Percentiles rank a stretch among this genome's conserved stretches.
Evolutionary conservation across 2,113 vertebrate species (phyloP).

Genomic region (Terrapene triunguis): DNA sequence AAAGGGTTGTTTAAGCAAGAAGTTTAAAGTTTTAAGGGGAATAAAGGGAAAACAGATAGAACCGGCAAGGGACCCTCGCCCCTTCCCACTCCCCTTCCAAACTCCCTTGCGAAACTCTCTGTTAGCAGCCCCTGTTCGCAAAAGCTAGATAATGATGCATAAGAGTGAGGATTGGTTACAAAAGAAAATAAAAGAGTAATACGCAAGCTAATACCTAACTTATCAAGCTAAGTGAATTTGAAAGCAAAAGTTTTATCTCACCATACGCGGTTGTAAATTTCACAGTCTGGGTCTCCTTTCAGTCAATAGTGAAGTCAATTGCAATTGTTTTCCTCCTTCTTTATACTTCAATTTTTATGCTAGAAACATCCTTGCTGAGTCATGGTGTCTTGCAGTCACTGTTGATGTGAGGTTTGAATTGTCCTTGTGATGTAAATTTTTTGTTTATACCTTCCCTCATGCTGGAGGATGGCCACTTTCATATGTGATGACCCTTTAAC

Average conservation of each 20-base stretch:
- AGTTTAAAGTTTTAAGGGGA: no score
- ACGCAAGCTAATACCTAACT: not conserved
- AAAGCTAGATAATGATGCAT: no score
- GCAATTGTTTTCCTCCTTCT: not conserved
- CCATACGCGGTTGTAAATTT: not conserved
- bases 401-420: not conserved
- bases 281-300: not conserved
- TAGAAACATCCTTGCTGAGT: not conserved
- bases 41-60: no score
- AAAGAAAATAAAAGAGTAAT: not conserved
- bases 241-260: not conserved
- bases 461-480: not conserved
- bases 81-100: no score
- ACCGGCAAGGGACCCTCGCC: no score
- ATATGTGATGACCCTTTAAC: not conserved
- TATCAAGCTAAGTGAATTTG: not conserved
- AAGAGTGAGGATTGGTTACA: not conserved
- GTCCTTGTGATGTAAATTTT: not conserved
- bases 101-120: no score
- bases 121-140: no score
- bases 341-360: not conserved
- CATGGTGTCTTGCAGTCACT: not conserved
- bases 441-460: not conserved
- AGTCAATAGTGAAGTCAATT: not conserved
- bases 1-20: no score